Base-by-base conservation (phyloP, 2,113 vertebrate genomes). In the Probosciger aterrimus region DNA sequence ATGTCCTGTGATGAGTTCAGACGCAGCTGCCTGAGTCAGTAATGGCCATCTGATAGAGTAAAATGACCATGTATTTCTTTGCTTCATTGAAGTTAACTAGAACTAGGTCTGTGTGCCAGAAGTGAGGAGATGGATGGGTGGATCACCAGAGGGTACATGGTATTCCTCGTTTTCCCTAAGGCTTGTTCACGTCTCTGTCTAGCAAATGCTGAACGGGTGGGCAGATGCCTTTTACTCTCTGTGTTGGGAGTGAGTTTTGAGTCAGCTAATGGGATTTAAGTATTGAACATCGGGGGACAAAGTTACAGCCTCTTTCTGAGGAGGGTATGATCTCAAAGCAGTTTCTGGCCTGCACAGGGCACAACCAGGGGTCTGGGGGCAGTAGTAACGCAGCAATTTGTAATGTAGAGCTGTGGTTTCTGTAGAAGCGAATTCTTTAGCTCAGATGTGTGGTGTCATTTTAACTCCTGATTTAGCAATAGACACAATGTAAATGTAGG, bases 351-450 rank as follows among this genome's bases (percentile, higher is more conserved):
- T 57, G 60, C 41, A 62, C 25, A 41, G 52, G 27, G 74, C 41
- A 49, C 46, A 82, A 88, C 31, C 68, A 74, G 60, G 68, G 31
- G 10, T 81, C 91, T 96, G 82, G 74, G 88, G 82, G 60, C 63
- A 37, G 60, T 53, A 92, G 57, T 63, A 49, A 43, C 73, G 52
- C 82, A 92, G 82, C 67, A 31, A 74, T 92, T 84, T 82, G 65
- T 85, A 88, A 55, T 7, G 31, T 11, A 73, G 55, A 47, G 78
- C 30, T 91, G 44, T 88, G 64, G 55, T 90, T 97, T 92, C 59
- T 83, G 41, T 79, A 68, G 80, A 93, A 95, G 67, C n/a, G 64
- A 93, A 49, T 84, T 85, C 82, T 74, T 92, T 82, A 93, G 68
- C 50, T 84, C 25, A 24, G 41, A 79, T 55, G 76, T 55, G 70